phyloP scores from a whole-genome alignment of 2,797 vertebrate genomes.

The Poeciliopsis gracilis region DNA sequence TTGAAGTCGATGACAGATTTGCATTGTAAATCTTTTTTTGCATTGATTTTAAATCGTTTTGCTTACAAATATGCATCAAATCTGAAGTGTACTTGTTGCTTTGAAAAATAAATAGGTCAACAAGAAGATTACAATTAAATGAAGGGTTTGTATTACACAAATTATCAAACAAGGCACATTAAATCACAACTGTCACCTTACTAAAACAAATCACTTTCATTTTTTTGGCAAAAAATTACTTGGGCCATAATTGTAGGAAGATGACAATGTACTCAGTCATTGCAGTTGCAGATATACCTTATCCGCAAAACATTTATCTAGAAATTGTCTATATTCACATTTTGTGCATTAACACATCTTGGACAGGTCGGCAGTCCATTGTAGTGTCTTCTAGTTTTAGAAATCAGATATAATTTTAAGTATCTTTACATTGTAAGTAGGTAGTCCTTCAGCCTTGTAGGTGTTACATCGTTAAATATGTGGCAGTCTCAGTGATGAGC shows the following conservation, averaged over 20 bases:
- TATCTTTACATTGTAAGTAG: neutral
- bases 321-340: neutral
- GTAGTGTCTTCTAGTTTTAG: neutral
- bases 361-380: neutral
- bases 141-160: neutral
- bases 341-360: neutral
- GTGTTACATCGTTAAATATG: neutral
- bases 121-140: neutral
- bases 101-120: neutral
- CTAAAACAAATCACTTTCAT: no score
- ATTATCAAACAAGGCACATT: neutral
- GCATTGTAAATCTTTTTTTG: neutral
- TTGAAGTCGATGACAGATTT: neutral
- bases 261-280: neutral
- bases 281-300: neutral
- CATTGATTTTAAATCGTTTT: neutral
- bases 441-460: neutral
- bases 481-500: neutral
- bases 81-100: neutral
- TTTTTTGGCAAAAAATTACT: no score
- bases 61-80: neutral
- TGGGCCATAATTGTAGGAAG: no score
- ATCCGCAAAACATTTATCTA: neutral
- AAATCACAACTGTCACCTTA: neutral
- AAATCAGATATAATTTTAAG: neutral